These are phyloP conservation scores for Xenopus tropicalis DNA, from an alignment of 2,113 vertebrate genomes.

Conservation along the genomic window UCB_Xtro_10.0 CM004443.2:72594501-72595000, in stretches of 20 bases:
- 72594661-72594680: no score
- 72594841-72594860: slow-evolving; percentile 24
- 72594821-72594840: slow-evolving; percentile 17
- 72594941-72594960: slow-evolving; percentile 37
- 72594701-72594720: no score
- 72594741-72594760: neutral
- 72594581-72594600: no score
- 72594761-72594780: neutral
- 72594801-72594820: neutral
- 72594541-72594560: no score
- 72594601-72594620: no score
- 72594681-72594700: no score
- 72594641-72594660: no score
- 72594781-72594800: neutral
- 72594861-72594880: slow-evolving; percentile 26
- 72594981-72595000: slow-evolving; percentile 38
- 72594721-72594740: neutral
- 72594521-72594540: no score
- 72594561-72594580: no score
- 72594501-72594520: no score
- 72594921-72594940: slow-evolving; percentile 44
- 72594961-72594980: slow-evolving; percentile 28
- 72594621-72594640: no score
- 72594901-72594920: slow-evolving; percentile 43
- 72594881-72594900: slow-evolving; percentile 32